Conservation (phyloP, 2,797 vertebrate genomes). For the Muscicapa striata region DNA sequence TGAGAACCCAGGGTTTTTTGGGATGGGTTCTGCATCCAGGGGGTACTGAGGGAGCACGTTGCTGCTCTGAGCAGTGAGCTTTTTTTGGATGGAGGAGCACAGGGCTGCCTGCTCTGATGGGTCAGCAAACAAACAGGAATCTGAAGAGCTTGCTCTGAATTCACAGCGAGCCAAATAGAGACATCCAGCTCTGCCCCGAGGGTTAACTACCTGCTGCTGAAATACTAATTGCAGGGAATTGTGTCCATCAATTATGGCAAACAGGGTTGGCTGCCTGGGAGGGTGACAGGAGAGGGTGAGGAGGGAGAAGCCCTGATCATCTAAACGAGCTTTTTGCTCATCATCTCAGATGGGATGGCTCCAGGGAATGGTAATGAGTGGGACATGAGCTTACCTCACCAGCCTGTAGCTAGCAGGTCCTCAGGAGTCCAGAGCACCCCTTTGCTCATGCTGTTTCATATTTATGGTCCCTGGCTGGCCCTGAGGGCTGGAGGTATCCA, state of each 20-base stretch:
- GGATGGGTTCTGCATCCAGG: neutral
- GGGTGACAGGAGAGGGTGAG: neutral
- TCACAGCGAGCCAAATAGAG: conserved; percentile 1
- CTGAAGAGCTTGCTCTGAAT: conserved; percentile 29
- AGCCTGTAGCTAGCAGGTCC: neutral
- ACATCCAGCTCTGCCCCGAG: conserved; percentile 24
- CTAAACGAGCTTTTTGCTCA: neutral
- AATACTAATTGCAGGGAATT: conserved; percentile 56
- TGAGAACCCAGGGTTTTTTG: neutral
- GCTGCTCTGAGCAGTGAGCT: neutral
- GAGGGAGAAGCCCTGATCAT: neutral
- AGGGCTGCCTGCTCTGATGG: neutral
- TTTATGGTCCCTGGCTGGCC: accelerated
- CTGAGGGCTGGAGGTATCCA: neutral
- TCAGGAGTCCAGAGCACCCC: neutral
- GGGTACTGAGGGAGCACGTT: accelerated
- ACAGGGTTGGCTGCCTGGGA: neutral
- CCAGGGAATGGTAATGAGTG: neutral
- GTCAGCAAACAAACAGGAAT: neutral
- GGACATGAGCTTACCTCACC: neutral
- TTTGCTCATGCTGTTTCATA: accelerated
- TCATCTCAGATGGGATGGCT: neutral
- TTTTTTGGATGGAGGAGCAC: neutral
- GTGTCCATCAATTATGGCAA: conserved; percentile 43
- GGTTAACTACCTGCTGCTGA: conserved; percentile 62